Percentiles rank a stretch among this genome's conserved stretches.
Evolutionary conservation across 2,888 invertebrate species (phyloP).

Genomic region (Eucera pruinosa): DNA sequence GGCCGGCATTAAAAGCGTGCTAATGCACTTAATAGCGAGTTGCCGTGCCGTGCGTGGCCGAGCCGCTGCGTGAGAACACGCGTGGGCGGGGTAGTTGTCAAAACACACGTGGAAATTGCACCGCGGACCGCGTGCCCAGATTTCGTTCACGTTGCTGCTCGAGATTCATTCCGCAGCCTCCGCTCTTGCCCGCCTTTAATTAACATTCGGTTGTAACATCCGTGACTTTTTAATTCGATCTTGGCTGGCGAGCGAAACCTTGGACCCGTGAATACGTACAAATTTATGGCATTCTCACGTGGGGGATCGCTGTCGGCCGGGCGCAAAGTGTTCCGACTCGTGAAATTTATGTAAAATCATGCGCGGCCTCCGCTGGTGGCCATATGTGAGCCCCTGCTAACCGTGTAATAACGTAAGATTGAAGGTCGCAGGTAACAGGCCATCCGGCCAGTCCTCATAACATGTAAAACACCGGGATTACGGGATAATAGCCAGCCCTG

Average conservation of each 20-base stretch:
- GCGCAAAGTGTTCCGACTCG: conserved; percentile 55
- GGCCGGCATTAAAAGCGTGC: conserved; percentile 76
- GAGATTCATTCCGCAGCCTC: too few species aligned
- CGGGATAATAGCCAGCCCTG: conserved; percentile 75
- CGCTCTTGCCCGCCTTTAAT: too few species aligned
- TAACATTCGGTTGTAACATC: too few species aligned
- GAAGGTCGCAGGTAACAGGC: conserved; percentile 76
- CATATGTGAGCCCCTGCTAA: conserved; percentile 52
- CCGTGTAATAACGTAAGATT: conserved; percentile 77
- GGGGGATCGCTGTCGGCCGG: conserved; percentile 8
- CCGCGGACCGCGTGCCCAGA: conserved; percentile 28
- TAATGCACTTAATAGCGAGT: conserved; percentile 83
- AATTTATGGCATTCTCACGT: background rate
- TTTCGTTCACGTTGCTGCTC: background rate
- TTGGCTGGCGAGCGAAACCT: background rate
- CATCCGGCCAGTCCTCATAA: conserved; percentile 74
- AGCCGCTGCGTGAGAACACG: conserved; percentile 75
- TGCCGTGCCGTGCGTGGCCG: conserved; percentile 78
- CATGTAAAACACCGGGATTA: conserved; percentile 81
- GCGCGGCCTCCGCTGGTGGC: conserved; percentile 57
- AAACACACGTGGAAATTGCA: conserved; percentile 74
- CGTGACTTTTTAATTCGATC: too few species aligned
- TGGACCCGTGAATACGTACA: conserved; percentile 7
- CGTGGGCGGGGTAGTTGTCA: conserved; percentile 80
- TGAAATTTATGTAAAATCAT: conserved; percentile 81